These are phyloP conservation scores for Gymnobelideus leadbeateri DNA, from an alignment of 2,113 vertebrate genomes.

Conservation along the genomic window DNA sequence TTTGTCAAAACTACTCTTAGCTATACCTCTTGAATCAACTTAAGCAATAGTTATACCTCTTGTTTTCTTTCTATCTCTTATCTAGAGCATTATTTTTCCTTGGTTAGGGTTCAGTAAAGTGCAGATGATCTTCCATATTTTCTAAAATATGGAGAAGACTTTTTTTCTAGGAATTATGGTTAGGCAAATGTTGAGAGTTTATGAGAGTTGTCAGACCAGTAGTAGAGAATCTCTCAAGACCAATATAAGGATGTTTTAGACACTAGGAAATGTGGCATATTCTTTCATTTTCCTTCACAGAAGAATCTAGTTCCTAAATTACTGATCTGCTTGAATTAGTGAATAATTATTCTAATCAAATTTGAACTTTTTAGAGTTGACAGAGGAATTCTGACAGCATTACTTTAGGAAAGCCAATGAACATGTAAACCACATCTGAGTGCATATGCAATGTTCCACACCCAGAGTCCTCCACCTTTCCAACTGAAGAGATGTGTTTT, in stretches of 20 bases:
- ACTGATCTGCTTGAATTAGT: neutral
- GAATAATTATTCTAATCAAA: neutral
- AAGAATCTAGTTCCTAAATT: neutral
- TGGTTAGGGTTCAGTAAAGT: neutral
- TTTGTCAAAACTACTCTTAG: neutral
- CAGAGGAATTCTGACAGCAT: neutral
- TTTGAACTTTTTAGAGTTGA: neutral
- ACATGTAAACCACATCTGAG: neutral
- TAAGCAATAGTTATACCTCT: neutral
- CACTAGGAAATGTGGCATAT: neutral
- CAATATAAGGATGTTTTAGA: neutral
- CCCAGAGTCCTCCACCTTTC: neutral
- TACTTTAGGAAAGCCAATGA: neutral
- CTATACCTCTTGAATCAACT: neutral
- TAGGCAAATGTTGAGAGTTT: neutral
- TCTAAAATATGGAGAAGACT: neutral
- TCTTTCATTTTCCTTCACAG: neutral
- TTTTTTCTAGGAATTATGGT: neutral
- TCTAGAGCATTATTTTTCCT: conserved; percentile 4
- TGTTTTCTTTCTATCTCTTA: neutral
- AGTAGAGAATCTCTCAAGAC: neutral
- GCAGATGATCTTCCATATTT: conserved; percentile 11
- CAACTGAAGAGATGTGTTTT: neutral
- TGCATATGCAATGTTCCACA: neutral
- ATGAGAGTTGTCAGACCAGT: neutral